Percentiles rank a stretch among this genome's conserved stretches.
Conservation (phyloP, 2,113 vertebrate species). For the Crotalus tigris region DNA sequence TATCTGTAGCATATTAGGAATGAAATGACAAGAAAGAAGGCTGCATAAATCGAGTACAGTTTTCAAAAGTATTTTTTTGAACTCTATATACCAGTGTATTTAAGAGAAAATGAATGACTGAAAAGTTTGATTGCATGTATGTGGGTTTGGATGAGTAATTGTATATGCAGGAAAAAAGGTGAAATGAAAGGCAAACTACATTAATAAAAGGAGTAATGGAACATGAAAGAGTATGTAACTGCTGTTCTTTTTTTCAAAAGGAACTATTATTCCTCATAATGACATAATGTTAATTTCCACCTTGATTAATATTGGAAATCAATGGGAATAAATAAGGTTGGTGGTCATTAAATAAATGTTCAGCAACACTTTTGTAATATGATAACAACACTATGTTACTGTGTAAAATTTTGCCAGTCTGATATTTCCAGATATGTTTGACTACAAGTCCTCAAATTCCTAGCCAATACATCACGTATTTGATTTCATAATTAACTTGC, state of each 20-base stretch:
- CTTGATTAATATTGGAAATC: not conserved
- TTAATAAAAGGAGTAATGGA: not conserved
- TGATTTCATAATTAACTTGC: not conserved
- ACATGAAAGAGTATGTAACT: not conserved
- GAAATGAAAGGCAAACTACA: not conserved
- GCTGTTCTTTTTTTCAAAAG: not conserved
- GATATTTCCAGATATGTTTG: not conserved
- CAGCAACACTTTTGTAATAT: not conserved
- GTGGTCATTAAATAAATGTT: not conserved
- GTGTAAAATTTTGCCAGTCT: not conserved
- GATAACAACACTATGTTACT: not conserved
- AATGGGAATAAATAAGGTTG: not conserved
- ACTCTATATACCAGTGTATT: not conserved
- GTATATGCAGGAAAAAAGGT: not conserved
- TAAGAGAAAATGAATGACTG: not conserved
- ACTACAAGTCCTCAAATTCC: not conserved
- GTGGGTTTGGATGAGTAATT: not conserved
- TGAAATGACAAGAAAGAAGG: not conserved
- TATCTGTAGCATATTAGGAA: not conserved
- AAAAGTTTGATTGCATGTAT: not conserved
- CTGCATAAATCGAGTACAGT: not conserved
- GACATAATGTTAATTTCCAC: not conserved
- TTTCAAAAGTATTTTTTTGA: not conserved
- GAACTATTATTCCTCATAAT: not conserved
- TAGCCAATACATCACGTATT: not conserved